Base-by-base conservation (phyloP, 1,140 invertebrate species). In the Dendrolimus punctatus region DNA sequence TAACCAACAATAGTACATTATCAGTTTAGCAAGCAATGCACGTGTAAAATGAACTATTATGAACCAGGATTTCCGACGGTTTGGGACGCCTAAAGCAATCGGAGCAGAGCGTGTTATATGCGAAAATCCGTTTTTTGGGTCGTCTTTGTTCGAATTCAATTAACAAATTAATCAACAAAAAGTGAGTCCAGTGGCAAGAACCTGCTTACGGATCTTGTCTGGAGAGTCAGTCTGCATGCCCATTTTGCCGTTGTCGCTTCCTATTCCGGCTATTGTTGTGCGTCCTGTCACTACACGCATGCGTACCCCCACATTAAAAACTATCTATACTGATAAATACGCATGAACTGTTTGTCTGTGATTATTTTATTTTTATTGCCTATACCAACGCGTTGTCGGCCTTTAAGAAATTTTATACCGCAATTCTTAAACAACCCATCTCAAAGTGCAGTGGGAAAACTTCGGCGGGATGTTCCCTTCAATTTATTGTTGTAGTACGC, bases 211-310 rank as follows among this genome's bases (percentile, higher is more conserved):
- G 80, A 76, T 73, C 73, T 79, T 66, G 75, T 78, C 70, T 74
- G 68, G 67, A 62, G 72, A 75, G 69, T 65, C 66, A 74, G 75
- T 71, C 71, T 69, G 75, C 68, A 71, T 70, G 67, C 68, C 71
- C 73, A 74, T 83, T 78, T 78, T 73, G 76, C 77, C 68, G 68
- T 69, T 68, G 71, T 66, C 73, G 75, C 74, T 85, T 81, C 79
- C 79, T 79, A 82, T 82, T 85, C 81, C 81, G 81, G 79, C 81
- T 80, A 81, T 85, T 85, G 81, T 85, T 75, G 71, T 70, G 71
- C 75, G 76, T 82, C 77, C 76, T 80, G 81, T 78, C 70, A 71
- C 74, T 71, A 72, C 73, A 77, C 65, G 64, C 71, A 74, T 71
- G 65, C 65, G 66, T 73, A 68, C 57, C 73, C 68, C 48, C 63